These are phyloP conservation scores for Dolichoris vasculosae DNA, from an alignment of 1,140 invertebrate species.

Conservation along the genomic window DNA sequence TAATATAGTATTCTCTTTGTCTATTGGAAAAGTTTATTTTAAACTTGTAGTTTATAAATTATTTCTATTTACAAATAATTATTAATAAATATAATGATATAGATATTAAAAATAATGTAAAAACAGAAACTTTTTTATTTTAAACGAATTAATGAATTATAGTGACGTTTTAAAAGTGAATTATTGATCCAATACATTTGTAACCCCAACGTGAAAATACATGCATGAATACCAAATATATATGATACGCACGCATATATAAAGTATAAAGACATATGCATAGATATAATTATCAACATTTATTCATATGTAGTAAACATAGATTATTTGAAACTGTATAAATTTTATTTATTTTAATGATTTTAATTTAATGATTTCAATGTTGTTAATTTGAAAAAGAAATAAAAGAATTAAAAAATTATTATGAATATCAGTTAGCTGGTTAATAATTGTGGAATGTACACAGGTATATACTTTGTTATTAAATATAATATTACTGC, in stretches of 20 bases:
- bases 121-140: background rate
- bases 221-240: background rate
- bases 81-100: background rate
- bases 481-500: too few species aligned
- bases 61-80: too few species aligned
- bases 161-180: background rate
- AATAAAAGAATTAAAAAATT: too few species aligned
- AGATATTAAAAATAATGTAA: background rate
- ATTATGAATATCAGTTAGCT: too few species aligned
- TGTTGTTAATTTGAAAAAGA: too few species aligned
- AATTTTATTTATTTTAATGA: background rate
- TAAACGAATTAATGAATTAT: background rate
- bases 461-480: too few species aligned
- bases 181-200: background rate
- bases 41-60: too few species aligned
- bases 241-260: background rate
- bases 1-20: background rate
- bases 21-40: background rate
- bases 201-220: background rate
- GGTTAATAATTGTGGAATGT: too few species aligned
- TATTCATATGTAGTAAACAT: background rate
- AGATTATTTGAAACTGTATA: background rate
- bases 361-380: too few species aligned
- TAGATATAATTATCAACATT: background rate
- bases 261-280: background rate